Base-by-base conservation (phyloP, 2,797 vertebrate genomes). In the Calcarius lapponicus region DNA sequence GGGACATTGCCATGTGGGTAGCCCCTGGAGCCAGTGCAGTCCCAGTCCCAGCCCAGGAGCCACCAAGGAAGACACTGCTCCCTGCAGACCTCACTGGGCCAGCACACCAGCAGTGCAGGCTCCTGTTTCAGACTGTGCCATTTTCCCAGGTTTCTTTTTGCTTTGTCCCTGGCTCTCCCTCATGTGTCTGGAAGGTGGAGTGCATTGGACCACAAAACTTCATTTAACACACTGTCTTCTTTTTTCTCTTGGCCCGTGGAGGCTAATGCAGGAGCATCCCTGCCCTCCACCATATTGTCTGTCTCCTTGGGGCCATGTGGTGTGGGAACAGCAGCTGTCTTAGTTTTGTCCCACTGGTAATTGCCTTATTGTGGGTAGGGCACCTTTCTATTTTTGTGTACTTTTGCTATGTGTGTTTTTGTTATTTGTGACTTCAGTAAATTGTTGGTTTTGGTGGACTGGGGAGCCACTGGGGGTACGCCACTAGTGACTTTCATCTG, bases 71-170 rank as follows among this genome's bases (percentile, higher is more conserved):
- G n/a, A n/a, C 13, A 29, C 56, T 18, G 31, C 31, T 42, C 26
- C 60, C 31, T 51, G 47, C 72, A 69, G 22, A 34, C 13, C 64
- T 47, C 64, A 21, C 19, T 0, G 0, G 14, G 10, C 3, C 0
- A 0, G 53, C 62, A 51, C 53, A 28, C 3, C 0, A 1, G 13
- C 43, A 22, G 43, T 0, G 0, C 28, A n/a, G 24, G 40, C n/a
- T 54, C 17, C 40, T 48, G 1, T 5, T 61, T 14, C 3, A 0
- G 20, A 42, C 5, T 1, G 4, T 26, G 40, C 17, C n/a, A 31
- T 70, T 31, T 54, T 34, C 29, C 7, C 25, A 47, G 34, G 4
- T 8, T 47, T 54, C 13, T 31, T 78, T 61, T 34, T 14, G 13
- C 20, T 78, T 62, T 48, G 9, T 53, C 24, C 13, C 36, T 10